Base-by-base conservation (phyloP, 2,888 invertebrate species). In the Eueremaeus valkanovi region DNA sequence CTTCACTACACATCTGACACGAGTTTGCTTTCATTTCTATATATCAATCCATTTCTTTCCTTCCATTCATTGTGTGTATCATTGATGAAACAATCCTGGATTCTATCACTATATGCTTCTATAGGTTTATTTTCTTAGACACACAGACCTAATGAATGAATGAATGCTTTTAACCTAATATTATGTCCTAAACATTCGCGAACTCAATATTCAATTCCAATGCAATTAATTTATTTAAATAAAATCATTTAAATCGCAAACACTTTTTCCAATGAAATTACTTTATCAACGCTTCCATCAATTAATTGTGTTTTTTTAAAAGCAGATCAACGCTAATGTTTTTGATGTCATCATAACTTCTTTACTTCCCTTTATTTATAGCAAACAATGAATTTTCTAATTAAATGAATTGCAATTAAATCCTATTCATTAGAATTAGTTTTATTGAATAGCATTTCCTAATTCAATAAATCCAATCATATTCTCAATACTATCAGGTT, bases 201-300 rank as follows among this genome's bases (percentile, higher is more conserved):
- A 21, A 5, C 55, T 24, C 55, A 27, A 55, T 55, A 55, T 27
- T 45, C 16, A 5, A 9, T 9, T 55, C 24, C 13, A 55, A 16
- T 55, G 3, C 24, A 55, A 55, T 55, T 55, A 55, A 55, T 24
- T 55, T 55, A 55, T 55, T 27, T 24, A 55, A 42, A 55, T 55
- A 55, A 55, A 55, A 55, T 55, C 55, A 55, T 55, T 55, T 55
- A 55, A 55, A 24, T 55, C 55, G 8, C 24, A 55, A 55, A 55
- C 55, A 55, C 55, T 55, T 27, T 27, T 24, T 55, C 21, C n/a
- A n/a, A 55, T 9, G 3, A 9, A 55, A 16, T 55, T 18, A 55
- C 9, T 55, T 13, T 21, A 55, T 9, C 8, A 55, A 55, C 29
- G 3, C 9, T 55, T 55, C 13, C 3, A 55, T 55, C 3, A 55